A percentile compares a stretch with the other conserved stretches of the same genome.
These are phyloP conservation scores for Ylistrum balloti DNA, from an alignment of 1,140 invertebrate species.

Conservation along the genomic window DNA sequence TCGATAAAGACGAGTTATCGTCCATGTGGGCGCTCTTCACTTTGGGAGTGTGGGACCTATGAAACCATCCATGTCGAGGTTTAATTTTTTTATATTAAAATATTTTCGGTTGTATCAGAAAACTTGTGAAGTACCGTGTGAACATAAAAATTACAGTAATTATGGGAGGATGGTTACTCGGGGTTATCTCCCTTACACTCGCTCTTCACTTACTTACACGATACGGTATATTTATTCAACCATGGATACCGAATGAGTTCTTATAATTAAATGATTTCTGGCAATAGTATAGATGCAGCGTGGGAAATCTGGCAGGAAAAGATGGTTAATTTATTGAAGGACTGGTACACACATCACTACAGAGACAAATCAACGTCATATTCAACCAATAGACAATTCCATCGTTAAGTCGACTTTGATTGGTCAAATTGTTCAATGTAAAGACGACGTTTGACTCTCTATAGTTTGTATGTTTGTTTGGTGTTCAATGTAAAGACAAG, in stretches of 20 bases:
- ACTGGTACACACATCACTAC: background rate
- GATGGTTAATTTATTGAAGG: background rate
- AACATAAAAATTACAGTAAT: constrained; percentile 30
- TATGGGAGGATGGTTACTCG: background rate
- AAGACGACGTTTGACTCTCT: no score
- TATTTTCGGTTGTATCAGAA: constrained; percentile 24
- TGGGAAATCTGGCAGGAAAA: background rate
- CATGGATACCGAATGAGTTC: background rate
- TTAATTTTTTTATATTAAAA: constrained; percentile 36
- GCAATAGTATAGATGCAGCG: background rate
- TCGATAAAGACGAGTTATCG: constrained; percentile 15
- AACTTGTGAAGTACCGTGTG: constrained; percentile 32
- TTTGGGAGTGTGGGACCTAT: background rate
- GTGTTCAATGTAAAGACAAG: no score
- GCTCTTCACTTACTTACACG: background rate
- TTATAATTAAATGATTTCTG: constrained; percentile 40
- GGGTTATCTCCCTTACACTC: constrained; percentile 15
- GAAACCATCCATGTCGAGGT: constrained; percentile 7
- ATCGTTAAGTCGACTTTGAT: no score
- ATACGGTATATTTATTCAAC: constrained; percentile 7
- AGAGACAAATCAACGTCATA: no score
- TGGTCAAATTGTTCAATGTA: no score
- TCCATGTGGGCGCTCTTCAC: constrained; percentile 22
- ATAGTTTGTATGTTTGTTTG: no score
- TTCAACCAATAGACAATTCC: no score